Conservation (phyloP, 2,113 vertebrate genomes). For the Sterrhoptilus dennistouni region DNA sequence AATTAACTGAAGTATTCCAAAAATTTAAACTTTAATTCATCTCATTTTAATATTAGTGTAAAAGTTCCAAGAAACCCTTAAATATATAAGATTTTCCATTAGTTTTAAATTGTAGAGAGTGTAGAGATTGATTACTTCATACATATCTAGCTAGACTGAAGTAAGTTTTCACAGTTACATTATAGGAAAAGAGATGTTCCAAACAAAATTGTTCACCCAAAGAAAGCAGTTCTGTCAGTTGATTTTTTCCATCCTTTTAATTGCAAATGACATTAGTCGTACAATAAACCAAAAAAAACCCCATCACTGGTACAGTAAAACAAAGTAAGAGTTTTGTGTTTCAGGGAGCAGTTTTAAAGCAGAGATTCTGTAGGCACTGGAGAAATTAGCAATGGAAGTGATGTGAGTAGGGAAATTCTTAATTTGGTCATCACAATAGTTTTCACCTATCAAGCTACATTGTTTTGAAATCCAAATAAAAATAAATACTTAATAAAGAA, state of each 20-base stretch:
- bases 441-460: rapidly evolving
- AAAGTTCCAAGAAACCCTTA: neutral
- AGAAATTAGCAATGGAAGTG: neutral
- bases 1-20: neutral
- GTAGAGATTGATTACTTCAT: neutral
- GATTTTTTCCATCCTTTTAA: neutral
- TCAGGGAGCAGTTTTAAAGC: neutral
- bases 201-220: neutral
- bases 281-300: neutral
- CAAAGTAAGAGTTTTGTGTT: neutral
- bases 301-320: neutral
- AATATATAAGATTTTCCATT: neutral
- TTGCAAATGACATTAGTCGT: neutral
- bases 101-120: neutral
- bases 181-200: neutral
- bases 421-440: rapidly evolving
- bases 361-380: neutral
- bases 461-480: neutral
- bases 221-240: neutral
- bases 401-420: neutral
- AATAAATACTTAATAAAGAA: neutral
- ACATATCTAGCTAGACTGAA: neutral
- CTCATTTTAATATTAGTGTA: neutral
- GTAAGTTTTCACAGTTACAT: neutral
- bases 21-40: neutral